These are phyloP conservation scores for Lithophane semibrunnea DNA, from an alignment of 2,888 invertebrate genomes.

Conservation along the genomic window DNA sequence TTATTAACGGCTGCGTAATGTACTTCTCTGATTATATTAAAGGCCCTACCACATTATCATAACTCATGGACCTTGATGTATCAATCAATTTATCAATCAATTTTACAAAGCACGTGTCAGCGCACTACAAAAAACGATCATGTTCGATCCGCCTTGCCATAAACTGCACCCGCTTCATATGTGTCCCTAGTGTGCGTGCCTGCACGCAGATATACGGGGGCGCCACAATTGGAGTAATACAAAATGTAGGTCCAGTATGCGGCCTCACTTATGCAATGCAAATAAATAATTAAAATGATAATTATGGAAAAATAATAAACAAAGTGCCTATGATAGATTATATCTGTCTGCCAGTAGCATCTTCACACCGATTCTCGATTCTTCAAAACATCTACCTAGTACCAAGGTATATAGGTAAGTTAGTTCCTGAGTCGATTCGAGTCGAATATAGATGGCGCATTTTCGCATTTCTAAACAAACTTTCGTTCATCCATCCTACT, in stretches of 20 bases:
- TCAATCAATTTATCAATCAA: constrained; percentile 21
- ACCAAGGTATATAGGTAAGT: background rate
- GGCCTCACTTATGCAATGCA: too few relatives aligned
- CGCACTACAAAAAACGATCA: background rate
- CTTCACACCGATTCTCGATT: background rate
- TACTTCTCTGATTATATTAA: background rate
- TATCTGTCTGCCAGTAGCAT: background rate
- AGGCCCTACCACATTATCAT: background rate
- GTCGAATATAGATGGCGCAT: background rate
- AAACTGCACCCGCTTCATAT: background rate
- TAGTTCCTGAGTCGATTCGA: background rate
- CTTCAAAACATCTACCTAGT: background rate
- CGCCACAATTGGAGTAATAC: background rate
- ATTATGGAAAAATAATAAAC: background rate
- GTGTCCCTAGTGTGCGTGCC: too few relatives aligned
- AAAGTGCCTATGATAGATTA: background rate
- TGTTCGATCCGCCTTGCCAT: background rate
- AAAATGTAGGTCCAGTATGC: background rate
- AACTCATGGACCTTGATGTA: constrained; percentile 11
- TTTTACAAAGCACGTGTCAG: background rate
- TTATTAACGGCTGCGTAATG: background rate
- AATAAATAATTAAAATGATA: background rate
- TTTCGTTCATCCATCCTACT: background rate
- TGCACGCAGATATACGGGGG: background rate
- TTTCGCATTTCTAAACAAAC: background rate